Evolutionary conservation across 2,888 invertebrate species (phyloP), one percentile per base, ranked within the genome.

Genomic region (Desoria tigrina): DNA sequence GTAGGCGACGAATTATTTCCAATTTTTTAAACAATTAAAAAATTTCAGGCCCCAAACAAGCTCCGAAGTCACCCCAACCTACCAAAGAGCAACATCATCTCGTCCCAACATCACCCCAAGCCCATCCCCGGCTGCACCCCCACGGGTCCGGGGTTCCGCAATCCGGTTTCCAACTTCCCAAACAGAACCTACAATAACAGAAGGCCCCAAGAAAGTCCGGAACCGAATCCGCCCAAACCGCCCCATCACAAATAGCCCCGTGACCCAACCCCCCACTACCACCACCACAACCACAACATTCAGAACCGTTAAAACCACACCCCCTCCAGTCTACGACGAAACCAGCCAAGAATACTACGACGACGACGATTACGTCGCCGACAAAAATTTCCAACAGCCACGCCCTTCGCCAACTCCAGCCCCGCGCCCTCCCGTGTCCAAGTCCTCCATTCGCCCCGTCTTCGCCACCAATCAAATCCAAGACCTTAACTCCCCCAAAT

Each of bases 81-180:
- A n/a, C 2, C 45, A 45, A 18, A n/a, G 42, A 32, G 51, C 1
- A 26, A 27, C 11, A 21, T 27, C 18, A 42, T 21, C n/a, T 42
- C 54, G 14, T 18, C 63, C 42, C n/a, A 27, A 23, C 27, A 42
- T 39, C 1, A 18, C n/a, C 53, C 59, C 1, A 63, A 65, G 0
- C 67, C 60, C 18, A 63, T 65, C 50, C 63, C 68, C 61, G 59
- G 42, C 24, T 61, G 50, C 45, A 54, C 64, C 23, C 63, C 69
- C 37, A 65, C 53, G 62, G 21, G 39, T 59, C 1, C n/a, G 69
- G 39, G 68, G 61, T 21, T 37, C 42, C 14, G 42, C 50, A 45
- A 27, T 42, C 11, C 32, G 58, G 50, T 32, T 59, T 3, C 55
- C 67, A 21, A 60, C 59, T 2, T 28, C 55, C 32, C n/a, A 21